These are phyloP conservation scores for Diorhabda sublineata DNA, from an alignment of 1,140 invertebrate genomes.

Conservation along the genomic window DNA sequence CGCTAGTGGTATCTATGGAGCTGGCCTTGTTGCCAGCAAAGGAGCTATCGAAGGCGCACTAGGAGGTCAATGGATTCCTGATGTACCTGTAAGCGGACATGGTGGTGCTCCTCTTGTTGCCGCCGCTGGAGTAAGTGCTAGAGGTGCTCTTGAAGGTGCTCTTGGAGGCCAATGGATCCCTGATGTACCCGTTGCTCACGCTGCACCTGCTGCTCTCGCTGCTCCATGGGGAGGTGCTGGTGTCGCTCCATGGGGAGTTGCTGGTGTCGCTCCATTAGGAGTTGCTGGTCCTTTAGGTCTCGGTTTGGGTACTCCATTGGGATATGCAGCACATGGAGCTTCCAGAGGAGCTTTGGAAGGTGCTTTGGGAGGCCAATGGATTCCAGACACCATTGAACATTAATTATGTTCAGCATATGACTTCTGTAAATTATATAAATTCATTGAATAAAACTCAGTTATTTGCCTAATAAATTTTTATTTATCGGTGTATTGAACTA, in stretches of 20 bases:
- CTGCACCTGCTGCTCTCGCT: not conserved
- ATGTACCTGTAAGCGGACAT: slow-evolving; percentile 13
- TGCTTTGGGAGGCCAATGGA: slow-evolving; percentile 21
- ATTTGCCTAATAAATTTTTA: too few relatives aligned
- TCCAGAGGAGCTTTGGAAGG: slow-evolving; percentile 16
- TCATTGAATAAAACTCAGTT: too few relatives aligned
- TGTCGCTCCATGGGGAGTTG: not conserved
- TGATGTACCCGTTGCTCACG: slow-evolving; percentile 8
- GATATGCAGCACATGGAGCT: slow-evolving; percentile 1
- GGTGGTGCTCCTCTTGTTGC: slow-evolving; percentile 3
- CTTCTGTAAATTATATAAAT: too few relatives aligned
- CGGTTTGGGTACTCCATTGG: not conserved
- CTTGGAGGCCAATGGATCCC: slow-evolving; percentile 21
- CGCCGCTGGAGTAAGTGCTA: slow-evolving; percentile 3
- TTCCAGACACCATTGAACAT: slow-evolving; percentile 17
- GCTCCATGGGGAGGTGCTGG: slow-evolving; percentile 5
- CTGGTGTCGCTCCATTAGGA: not conserved
- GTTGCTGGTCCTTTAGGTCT: not conserved
- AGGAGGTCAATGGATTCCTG: slow-evolving; percentile 20
- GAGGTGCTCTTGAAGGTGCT: slow-evolving; percentile 17
- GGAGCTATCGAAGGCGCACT: slow-evolving; percentile 18
- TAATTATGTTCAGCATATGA: slow-evolving; percentile 8
- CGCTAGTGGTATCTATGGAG: slow-evolving; percentile 9
- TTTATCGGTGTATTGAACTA: too few relatives aligned
- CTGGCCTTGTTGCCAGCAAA: slow-evolving; percentile 9